phyloP scores from a whole-genome alignment of 2,888 invertebrate species.

The Phania funesta region DNA sequence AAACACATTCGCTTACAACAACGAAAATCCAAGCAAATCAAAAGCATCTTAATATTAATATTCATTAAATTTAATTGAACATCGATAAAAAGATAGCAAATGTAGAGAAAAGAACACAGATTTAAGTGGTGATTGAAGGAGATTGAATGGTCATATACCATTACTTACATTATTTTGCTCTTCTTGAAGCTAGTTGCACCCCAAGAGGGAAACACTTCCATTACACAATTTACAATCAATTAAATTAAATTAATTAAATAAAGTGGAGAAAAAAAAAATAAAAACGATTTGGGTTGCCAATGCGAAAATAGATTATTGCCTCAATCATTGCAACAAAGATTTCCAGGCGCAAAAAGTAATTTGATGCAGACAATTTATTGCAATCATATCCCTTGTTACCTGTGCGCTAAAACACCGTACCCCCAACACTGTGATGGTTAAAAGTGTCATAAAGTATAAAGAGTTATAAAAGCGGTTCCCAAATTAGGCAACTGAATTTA shows the following conservation, averaged over 20 bases:
- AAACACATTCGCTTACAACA: slow-evolving; percentile 15
- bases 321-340: slow-evolving; percentile 3
- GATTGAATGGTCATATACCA: slow-evolving; percentile 39
- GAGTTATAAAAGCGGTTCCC: too few relatives aligned
- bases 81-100: slow-evolving; percentile 51
- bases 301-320: slow-evolving; percentile 14
- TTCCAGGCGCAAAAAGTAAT: slow-evolving; percentile 22
- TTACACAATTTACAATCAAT: slow-evolving; percentile 63
- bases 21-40: slow-evolving; percentile 41
- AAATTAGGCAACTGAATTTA: too few relatives aligned
- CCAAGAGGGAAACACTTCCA: slow-evolving; percentile 42
- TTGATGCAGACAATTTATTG: slow-evolving; percentile 2
- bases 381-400: slow-evolving; percentile 6
- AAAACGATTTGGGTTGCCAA: slow-evolving; percentile 20
- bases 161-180: slow-evolving; percentile 16
- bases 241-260: slow-evolving; percentile 65
- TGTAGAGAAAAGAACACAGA: slow-evolving; percentile 4
- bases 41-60: slow-evolving; percentile 67
- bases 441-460: too few relatives aligned
- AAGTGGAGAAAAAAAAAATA: slow-evolving; percentile 28
- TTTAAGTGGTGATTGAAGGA: slow-evolving; percentile 53
- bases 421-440: too few relatives aligned
- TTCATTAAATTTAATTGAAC: slow-evolving; percentile 67
- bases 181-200: slow-evolving; percentile 13
- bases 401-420: neutral